Percentiles rank a stretch among this genome's conserved stretches.
Conservation (phyloP, 2,113 vertebrate genomes). For the Manacus vitellinus region DNA sequence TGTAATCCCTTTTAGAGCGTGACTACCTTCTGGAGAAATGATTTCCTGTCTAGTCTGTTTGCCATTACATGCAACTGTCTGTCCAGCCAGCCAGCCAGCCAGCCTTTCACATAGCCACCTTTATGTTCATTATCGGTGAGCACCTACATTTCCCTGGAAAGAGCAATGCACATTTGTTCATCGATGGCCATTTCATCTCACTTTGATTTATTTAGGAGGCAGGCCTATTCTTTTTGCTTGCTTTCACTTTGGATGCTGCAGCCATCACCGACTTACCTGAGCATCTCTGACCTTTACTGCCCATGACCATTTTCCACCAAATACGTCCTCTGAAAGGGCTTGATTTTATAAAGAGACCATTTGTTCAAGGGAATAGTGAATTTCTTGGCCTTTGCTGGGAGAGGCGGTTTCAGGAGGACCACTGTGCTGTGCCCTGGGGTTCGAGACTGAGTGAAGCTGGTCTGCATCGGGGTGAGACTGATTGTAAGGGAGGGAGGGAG, state of each 20-base stretch:
- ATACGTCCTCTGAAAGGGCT: not conserved
- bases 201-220: not conserved
- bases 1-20: not conserved
- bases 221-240: not conserved
- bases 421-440: not conserved
- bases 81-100: not conserved
- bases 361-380: not conserved
- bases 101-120: not conserved
- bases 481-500: not conserved
- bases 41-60: not conserved
- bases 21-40: not conserved
- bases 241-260: not conserved
- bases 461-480: not conserved
- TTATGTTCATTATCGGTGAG: not conserved
- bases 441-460: not conserved
- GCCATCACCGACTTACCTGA: not conserved
- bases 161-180: not conserved
- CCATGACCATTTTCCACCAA: not conserved
- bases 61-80: not conserved
- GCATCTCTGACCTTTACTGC: not conserved
- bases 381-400: not conserved
- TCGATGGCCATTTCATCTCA: fast-evolving
- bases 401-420: not conserved
- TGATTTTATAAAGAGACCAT: not conserved
- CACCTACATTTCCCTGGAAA: not conserved